Percentiles rank a stretch among this genome's conserved stretches.
phyloP scores from a whole-genome alignment of 1,140 invertebrate species.

The Riptortus pedestris region DNA sequence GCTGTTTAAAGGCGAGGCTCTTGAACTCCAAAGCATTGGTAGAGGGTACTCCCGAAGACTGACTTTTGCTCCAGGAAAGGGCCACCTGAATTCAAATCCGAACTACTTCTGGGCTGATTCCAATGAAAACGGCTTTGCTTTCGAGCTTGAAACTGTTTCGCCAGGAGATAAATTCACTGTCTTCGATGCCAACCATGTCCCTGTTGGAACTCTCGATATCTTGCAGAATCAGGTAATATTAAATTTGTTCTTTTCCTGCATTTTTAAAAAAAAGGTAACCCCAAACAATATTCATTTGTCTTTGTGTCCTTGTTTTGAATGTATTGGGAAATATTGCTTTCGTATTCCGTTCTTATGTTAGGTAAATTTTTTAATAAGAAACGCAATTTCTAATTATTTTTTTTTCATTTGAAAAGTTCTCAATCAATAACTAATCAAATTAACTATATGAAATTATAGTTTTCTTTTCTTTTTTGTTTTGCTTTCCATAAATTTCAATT shows the following conservation, averaged over 20 bases:
- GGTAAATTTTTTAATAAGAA: no score
- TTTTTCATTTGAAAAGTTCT: no score
- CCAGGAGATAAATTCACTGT: slow-evolving; percentile 59
- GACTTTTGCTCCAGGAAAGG: slow-evolving; percentile 54
- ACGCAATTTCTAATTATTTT: no score
- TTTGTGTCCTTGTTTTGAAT: not conserved
- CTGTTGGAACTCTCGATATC: slow-evolving; percentile 51
- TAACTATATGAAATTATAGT: no score
- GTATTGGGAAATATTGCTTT: not conserved
- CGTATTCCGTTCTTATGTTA: not conserved
- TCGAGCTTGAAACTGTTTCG: slow-evolving; percentile 56
- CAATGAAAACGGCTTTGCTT: slow-evolving; percentile 56
- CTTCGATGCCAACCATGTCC: slow-evolving; percentile 49
- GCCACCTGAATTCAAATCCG: slow-evolving; percentile 52
- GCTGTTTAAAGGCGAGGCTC: slow-evolving; percentile 50
- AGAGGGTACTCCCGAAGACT: slow-evolving; percentile 62
- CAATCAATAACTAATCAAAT: no score
- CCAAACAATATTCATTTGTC: not conserved
- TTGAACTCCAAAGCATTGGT: slow-evolving; percentile 56
- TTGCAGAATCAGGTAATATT: slow-evolving; percentile 46
- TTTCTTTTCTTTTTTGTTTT: no score
- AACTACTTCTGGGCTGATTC: slow-evolving; percentile 72
- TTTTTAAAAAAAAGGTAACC: slow-evolving; percentile 23
- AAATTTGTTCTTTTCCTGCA: slow-evolving; percentile 27
- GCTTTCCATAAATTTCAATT: no score